A percentile compares a stretch with the other conserved stretches of the same genome.
Conservation (phyloP, 2,888 invertebrate genomes). For the Eupithecia insigniata region DNA sequence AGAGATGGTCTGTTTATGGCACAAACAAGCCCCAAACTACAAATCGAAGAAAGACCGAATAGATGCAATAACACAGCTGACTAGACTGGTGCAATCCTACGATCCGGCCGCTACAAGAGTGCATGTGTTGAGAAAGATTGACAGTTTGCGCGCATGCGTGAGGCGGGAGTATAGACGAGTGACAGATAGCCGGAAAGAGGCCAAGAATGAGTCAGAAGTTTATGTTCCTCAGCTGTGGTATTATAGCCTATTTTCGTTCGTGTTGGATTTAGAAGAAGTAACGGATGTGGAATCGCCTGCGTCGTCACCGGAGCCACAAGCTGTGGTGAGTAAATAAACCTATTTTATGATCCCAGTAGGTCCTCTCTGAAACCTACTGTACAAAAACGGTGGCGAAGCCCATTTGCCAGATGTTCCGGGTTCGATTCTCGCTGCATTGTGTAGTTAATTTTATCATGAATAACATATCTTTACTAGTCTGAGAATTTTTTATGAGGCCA, state of each 20-base stretch:
- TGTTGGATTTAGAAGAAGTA: conserved; percentile 58
- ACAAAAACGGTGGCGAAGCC: not conserved
- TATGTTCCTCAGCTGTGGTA: conserved; percentile 74
- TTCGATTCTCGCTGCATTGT: not conserved
- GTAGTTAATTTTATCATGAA: not conserved
- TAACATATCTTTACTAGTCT: not conserved
- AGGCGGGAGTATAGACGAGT: conserved; percentile 67
- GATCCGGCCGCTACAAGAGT: conserved; percentile 71
- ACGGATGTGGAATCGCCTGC: conserved; percentile 34
- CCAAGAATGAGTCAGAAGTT: conserved; percentile 57
- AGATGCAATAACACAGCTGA: conserved; percentile 68
- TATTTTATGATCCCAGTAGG: not conserved
- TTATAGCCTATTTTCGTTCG: conserved; percentile 67
- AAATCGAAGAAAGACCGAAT: conserved; percentile 67
- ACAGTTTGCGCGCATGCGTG: conserved; percentile 75
- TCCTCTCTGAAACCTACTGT: no score
- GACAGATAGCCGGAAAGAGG: conserved; percentile 57
- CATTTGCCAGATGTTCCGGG: not conserved
- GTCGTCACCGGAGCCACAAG: conserved; percentile 33
- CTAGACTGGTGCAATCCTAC: conserved; percentile 66
- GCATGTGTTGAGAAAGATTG: conserved; percentile 74
- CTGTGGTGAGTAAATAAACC: not conserved
- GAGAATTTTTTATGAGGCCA: no score
- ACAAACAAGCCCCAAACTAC: conserved; percentile 60
- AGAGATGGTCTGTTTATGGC: conserved; percentile 69